Conservation (phyloP, 1,140 invertebrate genomes). For the Drosophila funebris region DNA sequence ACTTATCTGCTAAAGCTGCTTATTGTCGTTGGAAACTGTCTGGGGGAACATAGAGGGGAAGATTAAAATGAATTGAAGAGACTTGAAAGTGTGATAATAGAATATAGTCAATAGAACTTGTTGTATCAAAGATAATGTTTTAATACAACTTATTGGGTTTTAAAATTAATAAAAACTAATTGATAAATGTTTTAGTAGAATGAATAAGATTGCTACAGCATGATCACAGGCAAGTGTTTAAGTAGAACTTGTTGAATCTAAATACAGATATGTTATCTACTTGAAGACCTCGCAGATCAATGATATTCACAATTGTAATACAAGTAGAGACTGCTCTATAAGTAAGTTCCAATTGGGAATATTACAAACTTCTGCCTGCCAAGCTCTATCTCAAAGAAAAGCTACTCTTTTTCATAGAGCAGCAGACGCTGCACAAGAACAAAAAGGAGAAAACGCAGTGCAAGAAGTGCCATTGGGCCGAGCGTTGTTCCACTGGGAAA, state of each 20-base stretch:
- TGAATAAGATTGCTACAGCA: too few species aligned
- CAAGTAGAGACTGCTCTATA: too few species aligned
- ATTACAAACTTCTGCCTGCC: neutral
- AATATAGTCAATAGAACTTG: neutral
- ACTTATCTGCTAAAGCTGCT: neutral
- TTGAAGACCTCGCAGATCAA: too few species aligned
- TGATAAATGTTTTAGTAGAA: too few species aligned
- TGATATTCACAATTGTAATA: too few species aligned
- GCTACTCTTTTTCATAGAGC: neutral
- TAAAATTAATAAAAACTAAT: too few species aligned
- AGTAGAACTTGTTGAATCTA: too few species aligned
- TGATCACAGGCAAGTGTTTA: too few species aligned
- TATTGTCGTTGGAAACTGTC: neutral
- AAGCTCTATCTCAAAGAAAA: neutral
- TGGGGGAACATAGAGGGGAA: neutral
- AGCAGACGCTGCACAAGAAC: conserved; percentile 63
- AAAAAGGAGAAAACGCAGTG: conserved; percentile 55
- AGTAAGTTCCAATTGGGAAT: too few species aligned
- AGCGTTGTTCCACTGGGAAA: conserved; percentile 42
- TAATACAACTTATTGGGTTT: too few species aligned
- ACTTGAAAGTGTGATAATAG: neutral
- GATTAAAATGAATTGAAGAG: neutral
- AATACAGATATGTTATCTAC: too few species aligned
- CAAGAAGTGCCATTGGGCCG: conserved; percentile 57
- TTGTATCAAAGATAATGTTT: too few species aligned